These are phyloP conservation scores for Hydra vulgaris DNA, from an alignment of 30 jellyfish, hydroid and myxozoan genomes.

Conservation along the genomic window DNA sequence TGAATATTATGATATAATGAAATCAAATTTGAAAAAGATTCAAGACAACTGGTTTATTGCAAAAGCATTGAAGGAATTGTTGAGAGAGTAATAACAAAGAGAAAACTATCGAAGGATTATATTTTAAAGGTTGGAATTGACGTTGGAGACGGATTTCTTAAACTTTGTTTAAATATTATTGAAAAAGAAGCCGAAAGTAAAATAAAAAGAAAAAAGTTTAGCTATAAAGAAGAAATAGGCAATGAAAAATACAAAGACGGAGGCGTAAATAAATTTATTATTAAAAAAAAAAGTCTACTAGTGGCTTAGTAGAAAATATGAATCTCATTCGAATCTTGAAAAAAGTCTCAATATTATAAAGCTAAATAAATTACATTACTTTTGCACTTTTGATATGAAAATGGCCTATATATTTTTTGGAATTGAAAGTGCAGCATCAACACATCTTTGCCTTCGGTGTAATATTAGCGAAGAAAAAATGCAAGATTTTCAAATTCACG, in stretches of 20 bases:
- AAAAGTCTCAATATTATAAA: background rate
- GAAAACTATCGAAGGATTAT: background rate
- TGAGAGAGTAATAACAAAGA: background rate
- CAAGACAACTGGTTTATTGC: background rate
- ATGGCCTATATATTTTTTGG: background rate
- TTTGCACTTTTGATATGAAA: background rate
- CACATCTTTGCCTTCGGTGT: background rate
- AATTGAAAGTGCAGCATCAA: background rate
- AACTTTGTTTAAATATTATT: background rate
- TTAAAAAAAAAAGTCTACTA: too few species aligned
- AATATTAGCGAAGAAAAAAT: background rate
- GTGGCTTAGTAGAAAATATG: background rate
- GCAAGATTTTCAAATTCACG: background rate
- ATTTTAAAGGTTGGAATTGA: background rate
- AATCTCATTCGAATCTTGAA: background rate
- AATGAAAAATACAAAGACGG: background rate
- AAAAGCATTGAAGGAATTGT: background rate
- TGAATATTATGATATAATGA: background rate
- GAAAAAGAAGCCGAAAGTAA: background rate
- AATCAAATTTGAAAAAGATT: too few species aligned
- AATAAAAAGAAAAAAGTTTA: too few species aligned
- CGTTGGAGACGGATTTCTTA: background rate
- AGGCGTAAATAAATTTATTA: background rate
- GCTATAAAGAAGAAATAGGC: background rate
- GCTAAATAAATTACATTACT: background rate